Evolutionary conservation across 30 jellyfish, hydroid and myxozoan species (phyloP).

Genomic region (Hydractinia symbiolongicarpus): DNA sequence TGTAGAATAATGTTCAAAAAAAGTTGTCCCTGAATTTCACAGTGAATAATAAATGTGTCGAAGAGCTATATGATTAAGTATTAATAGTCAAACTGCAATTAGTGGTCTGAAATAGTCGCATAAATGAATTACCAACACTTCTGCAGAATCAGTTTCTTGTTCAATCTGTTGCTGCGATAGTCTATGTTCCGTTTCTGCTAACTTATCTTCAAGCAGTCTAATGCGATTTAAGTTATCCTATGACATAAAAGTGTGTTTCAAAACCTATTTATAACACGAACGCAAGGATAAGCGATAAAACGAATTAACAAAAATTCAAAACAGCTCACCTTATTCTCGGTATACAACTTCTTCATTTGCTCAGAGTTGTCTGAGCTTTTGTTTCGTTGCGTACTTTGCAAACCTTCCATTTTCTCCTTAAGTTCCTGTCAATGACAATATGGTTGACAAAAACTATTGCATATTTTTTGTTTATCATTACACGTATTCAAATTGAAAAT

Average conservation of each 20-base stretch:
- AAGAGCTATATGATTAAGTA: too few species aligned
- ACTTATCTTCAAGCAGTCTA: constrained; percentile 7
- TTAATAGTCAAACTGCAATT: too few species aligned
- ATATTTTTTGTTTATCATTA: too few species aligned
- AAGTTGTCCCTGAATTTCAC: too few species aligned
- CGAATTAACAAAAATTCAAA: too few species aligned
- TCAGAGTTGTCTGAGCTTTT: neutral
- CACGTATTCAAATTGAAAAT: neutral
- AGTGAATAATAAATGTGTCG: too few species aligned
- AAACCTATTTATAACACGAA: too few species aligned
- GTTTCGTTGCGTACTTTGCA: neutral
- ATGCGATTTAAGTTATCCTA: neutral
- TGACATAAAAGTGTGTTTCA: neutral
- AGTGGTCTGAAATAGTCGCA: too few species aligned
- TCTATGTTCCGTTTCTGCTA: constrained; percentile 23
- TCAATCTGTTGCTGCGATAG: constrained; percentile 11
- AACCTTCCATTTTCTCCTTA: neutral
- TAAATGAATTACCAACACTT: constrained; percentile 5
- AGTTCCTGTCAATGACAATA: constrained; percentile 3
- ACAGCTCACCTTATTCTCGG: constrained; percentile 25
- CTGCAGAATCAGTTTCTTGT: constrained; percentile 13
- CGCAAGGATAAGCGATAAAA: too few species aligned
- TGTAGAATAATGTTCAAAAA: too few species aligned
- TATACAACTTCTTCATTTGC: constrained; percentile 18
- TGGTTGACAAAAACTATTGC: neutral